Percentiles rank a stretch among this genome's conserved stretches.
Evolutionary conservation across 2,113 vertebrate species (phyloP).

Genomic region (Tetraodon nigroviridis): DNA sequence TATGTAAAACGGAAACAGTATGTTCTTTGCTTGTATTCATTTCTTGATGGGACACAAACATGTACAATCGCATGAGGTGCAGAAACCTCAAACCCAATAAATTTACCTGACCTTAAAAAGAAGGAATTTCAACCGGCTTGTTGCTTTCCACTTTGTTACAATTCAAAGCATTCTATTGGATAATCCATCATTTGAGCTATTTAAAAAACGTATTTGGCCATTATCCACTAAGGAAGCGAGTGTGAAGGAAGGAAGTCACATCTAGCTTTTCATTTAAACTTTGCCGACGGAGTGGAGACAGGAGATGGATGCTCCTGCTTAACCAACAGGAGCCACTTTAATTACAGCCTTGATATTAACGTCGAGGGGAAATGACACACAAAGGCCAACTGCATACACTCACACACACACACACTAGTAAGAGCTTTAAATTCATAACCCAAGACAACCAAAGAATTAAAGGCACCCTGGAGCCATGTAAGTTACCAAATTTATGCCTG

Average conservation of each 20-base stretch:
- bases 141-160: constrained; percentile 22
- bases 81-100: too few species aligned
- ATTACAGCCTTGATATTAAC: constrained; percentile 65
- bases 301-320: constrained; percentile 67
- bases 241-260: constrained; percentile 49
- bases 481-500: background rate
- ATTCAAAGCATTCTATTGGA: constrained; percentile 17
- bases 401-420: constrained; percentile 7
- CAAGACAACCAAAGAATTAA: constrained; percentile 13
- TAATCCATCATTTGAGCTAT: constrained; percentile 51
- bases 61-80: too few species aligned
- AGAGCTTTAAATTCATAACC: constrained; percentile 24
- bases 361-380: constrained; percentile 36
- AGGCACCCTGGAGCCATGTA: background rate
- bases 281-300: constrained; percentile 42
- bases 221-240: constrained; percentile 61
- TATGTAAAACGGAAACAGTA: background rate
- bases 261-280: constrained; percentile 64
- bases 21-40: too few species aligned
- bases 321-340: constrained; percentile 63
- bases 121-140: background rate
- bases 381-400: background rate
- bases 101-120: constrained; percentile 3
- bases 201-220: constrained; percentile 40
- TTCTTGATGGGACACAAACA: too few species aligned